Evolutionary conservation across 2,888 invertebrate species (phyloP), one percentile per base, ranked within the genome.

Genomic region (Pyrochroa serraticornis): DNA sequence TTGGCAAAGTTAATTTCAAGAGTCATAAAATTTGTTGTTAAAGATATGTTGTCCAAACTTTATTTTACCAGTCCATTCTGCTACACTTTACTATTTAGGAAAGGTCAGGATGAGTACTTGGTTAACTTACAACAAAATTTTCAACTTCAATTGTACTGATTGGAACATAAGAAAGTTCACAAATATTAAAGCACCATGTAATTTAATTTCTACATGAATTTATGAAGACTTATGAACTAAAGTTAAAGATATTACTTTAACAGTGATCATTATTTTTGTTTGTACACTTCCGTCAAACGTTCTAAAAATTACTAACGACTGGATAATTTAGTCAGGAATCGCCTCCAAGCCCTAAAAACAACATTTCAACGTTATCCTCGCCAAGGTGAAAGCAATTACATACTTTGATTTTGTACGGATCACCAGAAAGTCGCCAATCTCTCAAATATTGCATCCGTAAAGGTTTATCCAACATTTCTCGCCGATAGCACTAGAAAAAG

Each of bases 361-460:
- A 84, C 31, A 39, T 45, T 44, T 31, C 0, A 43, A 30, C 14
- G 5, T 14, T 43, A 45, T 6, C 44, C 31, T 30, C 3, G 8
- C n/a, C 31, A 44, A 13, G 9, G 41, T 66, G 59, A 72, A 83
- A 82, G 77, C 87, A 87, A 30, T 55, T 30, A 61, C 64, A 62
- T 58, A 73, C 71, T 71, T 82, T 82, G 62, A 84, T 79, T 61
- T 80, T 77, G 72, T 89, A 89, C 6, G 88, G 84, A 74, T 84
- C 80, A 47, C 84, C 83, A 53, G 83, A 85, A 42, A 89, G 70
- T 70, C 87, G 80, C 57, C 74, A 68, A 69, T 89, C 89, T 62
- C 89, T 82, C 62, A 84, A 82, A 73, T 88, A 89, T 64, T 82
- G 74, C 0, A 77, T 70, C 51, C 85, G 82, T 31, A 85, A 80